Base-by-base conservation (phyloP, 2,113 vertebrate species). In the Dipodomys merriami region DNA sequence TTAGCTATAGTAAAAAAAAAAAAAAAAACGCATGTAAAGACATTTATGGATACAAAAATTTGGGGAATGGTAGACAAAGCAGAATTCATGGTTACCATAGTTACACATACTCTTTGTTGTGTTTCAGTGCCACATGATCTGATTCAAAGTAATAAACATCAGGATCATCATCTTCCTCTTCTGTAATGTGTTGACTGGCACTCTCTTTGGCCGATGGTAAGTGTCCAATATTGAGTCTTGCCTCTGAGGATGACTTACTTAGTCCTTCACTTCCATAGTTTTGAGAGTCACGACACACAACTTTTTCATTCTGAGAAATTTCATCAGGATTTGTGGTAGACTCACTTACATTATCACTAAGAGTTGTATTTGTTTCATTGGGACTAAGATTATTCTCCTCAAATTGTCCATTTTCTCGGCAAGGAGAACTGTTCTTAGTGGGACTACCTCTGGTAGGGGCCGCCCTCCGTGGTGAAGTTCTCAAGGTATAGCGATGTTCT, bases 81-180 rank as follows among this genome's bases (percentile, higher is more conserved):
- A 98, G 98, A 98, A 98, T 97, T 98, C 98, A 98, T 98, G 98
- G 98, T 98, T 98, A 98, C 98, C 98, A 98, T 98, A 97, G 97
- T 98, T 97, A 98, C 98, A 99, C 99, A 98, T 99, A 99, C 99
- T 99, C 99, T 99, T 99, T 99, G 99, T 99, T 99, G 98, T 99
- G 99, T 99, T 99, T 99, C 97, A 99, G 98, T 98, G 99, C 99
- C 99, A 99, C 98, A 98, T 99, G 99, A 98, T 99, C 99, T 79
- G 99, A 99, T 98, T 99, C 99, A 98, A 99, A 99, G 98, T 99
- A 99, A 99, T 99, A 99, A 95, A 99, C 99, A 95, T 99, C 99
- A 90, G 99, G 99, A 91, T 99, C 99, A 96, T 99, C 99, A 90
- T 99, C 99, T 44, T 99, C 99, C 53, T 99, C 98, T 89, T 99